Evolutionary conservation across 1,140 invertebrate species (phyloP).

Genomic region (Vanessa tameamea): DNA sequence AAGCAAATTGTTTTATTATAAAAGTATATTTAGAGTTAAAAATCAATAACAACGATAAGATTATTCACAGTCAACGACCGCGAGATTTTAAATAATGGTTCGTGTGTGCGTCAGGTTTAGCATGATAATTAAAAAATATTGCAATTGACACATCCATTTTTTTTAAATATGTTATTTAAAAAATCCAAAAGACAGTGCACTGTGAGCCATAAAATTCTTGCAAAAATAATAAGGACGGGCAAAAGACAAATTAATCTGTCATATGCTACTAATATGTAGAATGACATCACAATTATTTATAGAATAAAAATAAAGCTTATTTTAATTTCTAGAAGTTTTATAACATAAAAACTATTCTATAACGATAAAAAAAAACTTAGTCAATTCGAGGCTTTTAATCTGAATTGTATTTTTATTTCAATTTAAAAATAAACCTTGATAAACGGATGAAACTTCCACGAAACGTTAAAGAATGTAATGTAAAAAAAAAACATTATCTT

Average conservation of each 20-base stretch:
- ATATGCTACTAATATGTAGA: too few species aligned
- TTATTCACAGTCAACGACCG: slow-evolving; percentile 42
- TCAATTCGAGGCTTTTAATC: too few species aligned
- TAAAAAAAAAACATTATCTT: neutral
- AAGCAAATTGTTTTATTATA: neutral
- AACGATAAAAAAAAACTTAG: too few species aligned
- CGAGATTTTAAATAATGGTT: slow-evolving; percentile 21
- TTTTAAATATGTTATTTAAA: neutral
- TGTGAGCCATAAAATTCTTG: too few species aligned
- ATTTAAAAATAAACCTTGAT: neutral
- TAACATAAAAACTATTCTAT: too few species aligned
- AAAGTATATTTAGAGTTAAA: slow-evolving; percentile 18
- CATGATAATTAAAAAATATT: neutral
- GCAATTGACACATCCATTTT: neutral
- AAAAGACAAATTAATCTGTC: too few species aligned
- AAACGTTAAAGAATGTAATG: neutral
- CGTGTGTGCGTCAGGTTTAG: neutral
- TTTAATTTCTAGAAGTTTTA: too few species aligned
- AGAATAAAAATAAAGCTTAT: too few species aligned
- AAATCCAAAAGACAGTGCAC: too few species aligned
- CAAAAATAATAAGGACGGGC: too few species aligned
- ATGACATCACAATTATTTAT: too few species aligned
- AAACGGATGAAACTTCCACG: neutral
- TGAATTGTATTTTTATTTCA: too few species aligned
- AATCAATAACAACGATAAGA: slow-evolving; percentile 42